Conservation (phyloP, 2,888 invertebrate species). For the Carpatolechia fugitivella region DNA sequence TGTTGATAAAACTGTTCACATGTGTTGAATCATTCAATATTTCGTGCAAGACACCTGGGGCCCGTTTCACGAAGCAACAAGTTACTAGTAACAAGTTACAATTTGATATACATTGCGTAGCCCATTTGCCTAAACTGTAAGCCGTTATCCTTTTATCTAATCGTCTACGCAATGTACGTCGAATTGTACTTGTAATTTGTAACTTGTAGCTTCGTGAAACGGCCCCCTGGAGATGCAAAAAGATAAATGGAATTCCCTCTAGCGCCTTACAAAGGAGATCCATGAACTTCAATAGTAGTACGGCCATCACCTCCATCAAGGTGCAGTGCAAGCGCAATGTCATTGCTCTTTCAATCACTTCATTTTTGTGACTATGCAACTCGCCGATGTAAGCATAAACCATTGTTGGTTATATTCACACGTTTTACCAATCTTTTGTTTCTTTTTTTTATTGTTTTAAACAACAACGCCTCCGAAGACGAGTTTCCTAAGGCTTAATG, state of each 20-base stretch:
- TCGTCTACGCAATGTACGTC: too few species aligned
- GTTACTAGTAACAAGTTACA: too few species aligned
- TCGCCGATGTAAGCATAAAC: conserved; percentile 5
- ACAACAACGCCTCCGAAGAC: conserved; percentile 16
- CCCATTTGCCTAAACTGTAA: too few species aligned
- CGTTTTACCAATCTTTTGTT: conserved; percentile 34
- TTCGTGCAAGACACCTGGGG: too few species aligned
- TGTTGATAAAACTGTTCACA: too few species aligned
- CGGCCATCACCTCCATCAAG: not conserved
- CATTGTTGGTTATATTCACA: conserved; percentile 32
- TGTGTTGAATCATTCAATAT: too few species aligned
- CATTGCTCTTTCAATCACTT: conserved; percentile 31
- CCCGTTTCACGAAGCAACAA: too few species aligned
- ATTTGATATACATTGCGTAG: too few species aligned
- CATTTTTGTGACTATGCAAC: conserved; percentile 33
- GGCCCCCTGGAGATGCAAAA: too few species aligned
- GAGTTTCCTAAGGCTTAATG: conserved; percentile 29
- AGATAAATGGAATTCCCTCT: not conserved
- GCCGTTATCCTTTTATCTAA: too few species aligned
- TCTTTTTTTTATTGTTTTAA: conserved; percentile 19
- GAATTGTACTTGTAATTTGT: too few species aligned
- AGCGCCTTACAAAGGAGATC: not conserved
- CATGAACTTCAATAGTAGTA: not conserved
- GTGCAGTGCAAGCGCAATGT: not conserved
- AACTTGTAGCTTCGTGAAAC: too few species aligned